phyloP scores from a whole-genome alignment of 2,888 invertebrate genomes.

The Halocaridina rubra region DNA sequence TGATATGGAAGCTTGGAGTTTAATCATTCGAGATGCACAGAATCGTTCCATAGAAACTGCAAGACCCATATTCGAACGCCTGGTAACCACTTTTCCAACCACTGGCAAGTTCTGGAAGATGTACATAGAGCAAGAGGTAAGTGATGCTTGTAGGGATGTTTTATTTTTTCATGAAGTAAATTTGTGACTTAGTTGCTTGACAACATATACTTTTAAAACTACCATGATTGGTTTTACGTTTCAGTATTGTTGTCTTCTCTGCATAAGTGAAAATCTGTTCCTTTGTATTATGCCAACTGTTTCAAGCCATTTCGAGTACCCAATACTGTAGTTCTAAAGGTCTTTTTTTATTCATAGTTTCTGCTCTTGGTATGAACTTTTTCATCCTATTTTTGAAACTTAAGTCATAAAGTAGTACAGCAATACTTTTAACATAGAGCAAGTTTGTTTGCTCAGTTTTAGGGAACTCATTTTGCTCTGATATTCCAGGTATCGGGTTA shows the following conservation, averaged over 20 bases:
- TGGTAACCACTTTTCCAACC: conserved; percentile 94
- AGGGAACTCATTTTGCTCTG: no score
- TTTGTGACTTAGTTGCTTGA: not conserved
- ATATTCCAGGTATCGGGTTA: no score
- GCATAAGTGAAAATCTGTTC: no score
- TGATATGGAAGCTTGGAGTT: conserved; percentile 98
- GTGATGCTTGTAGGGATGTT: conserved; percentile 13
- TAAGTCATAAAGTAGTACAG: no score
- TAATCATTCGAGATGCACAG: conserved; percentile 93
- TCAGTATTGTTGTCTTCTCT: not conserved
- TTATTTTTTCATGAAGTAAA: not conserved
- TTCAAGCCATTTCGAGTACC: no score
- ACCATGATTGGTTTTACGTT: not conserved
- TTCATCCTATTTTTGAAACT: no score
- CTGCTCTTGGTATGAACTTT: no score
- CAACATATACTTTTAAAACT: not conserved
- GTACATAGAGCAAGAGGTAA: conserved; percentile 96
- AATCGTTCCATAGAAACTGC: conserved; percentile 88
- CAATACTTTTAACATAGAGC: no score
- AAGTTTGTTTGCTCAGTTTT: no score
- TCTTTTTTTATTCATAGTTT: no score
- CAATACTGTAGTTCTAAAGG: no score
- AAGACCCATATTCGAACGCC: conserved; percentile 89
- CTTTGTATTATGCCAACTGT: no score
- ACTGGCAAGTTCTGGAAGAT: conserved; percentile 99